Evolutionary conservation across 2,888 invertebrate genomes (phyloP), one percentile per base, ranked within the genome.

Genomic region (Gasteruption jaculator): DNA sequence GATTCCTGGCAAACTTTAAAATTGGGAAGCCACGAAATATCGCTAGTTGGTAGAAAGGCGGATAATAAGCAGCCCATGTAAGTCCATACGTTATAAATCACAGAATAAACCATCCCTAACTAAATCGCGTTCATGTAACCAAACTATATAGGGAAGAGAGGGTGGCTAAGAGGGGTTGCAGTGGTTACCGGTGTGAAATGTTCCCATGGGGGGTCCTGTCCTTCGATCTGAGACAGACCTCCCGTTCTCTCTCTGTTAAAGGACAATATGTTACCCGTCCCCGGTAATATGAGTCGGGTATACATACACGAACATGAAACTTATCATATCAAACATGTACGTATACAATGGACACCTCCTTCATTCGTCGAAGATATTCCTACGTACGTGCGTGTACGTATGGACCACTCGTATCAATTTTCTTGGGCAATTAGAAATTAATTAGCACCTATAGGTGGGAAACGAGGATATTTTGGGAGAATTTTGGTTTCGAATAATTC

Each of bases 121-220:
- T 68, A 68, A 68, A 65, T 66, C 64, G 67, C 65, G 60, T 63
- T 60, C 58, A 58, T 61, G 57, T 60, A 61, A 61, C 58, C 60
- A 61, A 61, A 63, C 57, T 60, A 45, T 45, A 46, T 46, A 51
- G 61, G 59, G 59, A 52, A 45, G 43, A 38, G 35, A 24, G 43
- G 43, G 38, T 30, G 42, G 40, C 39, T 36, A 34, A 46, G 42
- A 42, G 50, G 58, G 56, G 56, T 56, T 53, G 60, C 58, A 58
- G 68, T 62, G 68, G 68, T 68, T 68, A 67, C 68, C 69, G 68
- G 69, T 67, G 69, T 68, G 69, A 69, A 70, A 70, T 68, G 61
- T 70, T 70, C 70, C 70, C 70, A 70, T 69, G 69, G 67, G 70
- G 68, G 69, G 65, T 58, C 58, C 57, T 46, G 37, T 42, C 46